phyloP scores from a whole-genome alignment of 2,888 invertebrate genomes.

The Dusona sp. region DNA sequence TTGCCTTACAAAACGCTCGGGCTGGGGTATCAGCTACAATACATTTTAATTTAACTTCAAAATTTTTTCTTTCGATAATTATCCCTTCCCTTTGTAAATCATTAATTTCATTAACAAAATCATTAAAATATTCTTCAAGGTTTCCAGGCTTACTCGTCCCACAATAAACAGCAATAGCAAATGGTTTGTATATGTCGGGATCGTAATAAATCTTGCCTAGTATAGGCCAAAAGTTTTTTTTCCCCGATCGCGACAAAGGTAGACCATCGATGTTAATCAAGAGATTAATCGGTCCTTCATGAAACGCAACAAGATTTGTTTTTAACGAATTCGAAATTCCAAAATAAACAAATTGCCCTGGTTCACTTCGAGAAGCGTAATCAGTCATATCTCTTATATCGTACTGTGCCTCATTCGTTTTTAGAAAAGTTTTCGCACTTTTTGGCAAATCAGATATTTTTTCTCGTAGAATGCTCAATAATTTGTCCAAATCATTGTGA shows the following conservation, averaged over 20 bases:
- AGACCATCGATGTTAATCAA: conserved; percentile 65
- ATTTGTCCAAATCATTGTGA: not conserved
- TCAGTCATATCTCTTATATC: not conserved
- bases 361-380: not conserved
- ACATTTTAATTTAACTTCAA: not conserved
- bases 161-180: not conserved
- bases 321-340: not conserved
- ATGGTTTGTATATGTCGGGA: conserved; percentile 31
- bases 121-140: not conserved
- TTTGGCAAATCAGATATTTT: not conserved
- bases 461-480: not conserved
- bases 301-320: not conserved
- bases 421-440: conserved; percentile 2
- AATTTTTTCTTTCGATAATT: not conserved
- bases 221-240: conserved; percentile 66
- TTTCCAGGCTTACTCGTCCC: not conserved
- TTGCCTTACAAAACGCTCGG: not conserved
- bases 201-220: conserved; percentile 53
- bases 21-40: conserved; percentile 10
- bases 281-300: not conserved
- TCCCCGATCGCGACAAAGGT: conserved; percentile 54
- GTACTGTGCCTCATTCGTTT: not conserved
- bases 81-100: not conserved
- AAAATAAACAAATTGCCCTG: not conserved
- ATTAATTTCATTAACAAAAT: not conserved